These are phyloP conservation scores for Solenopsis invicta DNA, from an alignment of 1,140 invertebrate species.

Conservation along the genomic window DNA sequence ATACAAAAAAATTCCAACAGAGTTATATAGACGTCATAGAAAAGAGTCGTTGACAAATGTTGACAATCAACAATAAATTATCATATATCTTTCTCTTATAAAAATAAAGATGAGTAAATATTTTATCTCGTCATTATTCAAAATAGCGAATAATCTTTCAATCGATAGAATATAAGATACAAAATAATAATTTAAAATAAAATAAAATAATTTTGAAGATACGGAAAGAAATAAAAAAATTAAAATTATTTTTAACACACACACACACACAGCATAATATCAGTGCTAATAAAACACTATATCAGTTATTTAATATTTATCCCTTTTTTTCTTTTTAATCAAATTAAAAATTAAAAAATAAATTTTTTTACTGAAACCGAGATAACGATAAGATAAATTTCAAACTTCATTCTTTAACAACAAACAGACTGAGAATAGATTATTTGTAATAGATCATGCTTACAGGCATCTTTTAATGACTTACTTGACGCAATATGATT, in stretches of 20 bases:
- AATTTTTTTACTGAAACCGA: neutral
- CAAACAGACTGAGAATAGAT: neutral
- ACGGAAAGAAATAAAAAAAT: too few relatives aligned
- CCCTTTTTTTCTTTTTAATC: too few relatives aligned
- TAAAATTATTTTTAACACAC: too few relatives aligned
- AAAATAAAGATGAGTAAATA: neutral
- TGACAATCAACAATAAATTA: neutral
- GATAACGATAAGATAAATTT: neutral
- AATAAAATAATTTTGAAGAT: too few relatives aligned
- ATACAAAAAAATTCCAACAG: neutral
- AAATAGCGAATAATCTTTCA: neutral
- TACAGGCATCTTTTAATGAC: neutral
- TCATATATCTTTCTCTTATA: neutral
- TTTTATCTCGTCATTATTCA: neutral
- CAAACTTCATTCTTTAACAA: neutral
- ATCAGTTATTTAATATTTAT: too few relatives aligned
- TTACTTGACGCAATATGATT: slow-evolving; percentile 32
- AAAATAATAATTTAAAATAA: neutral
- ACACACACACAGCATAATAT: too few relatives aligned
- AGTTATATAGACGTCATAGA: neutral
- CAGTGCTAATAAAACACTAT: too few relatives aligned
- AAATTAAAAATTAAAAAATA: neutral
- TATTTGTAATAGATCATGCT: slow-evolving; percentile 3
- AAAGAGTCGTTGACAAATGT: neutral
- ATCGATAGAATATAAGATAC: neutral